Evolutionary conservation across 2,113 vertebrate species (phyloP).

Genomic region (Talpa occidentalis): DNA sequence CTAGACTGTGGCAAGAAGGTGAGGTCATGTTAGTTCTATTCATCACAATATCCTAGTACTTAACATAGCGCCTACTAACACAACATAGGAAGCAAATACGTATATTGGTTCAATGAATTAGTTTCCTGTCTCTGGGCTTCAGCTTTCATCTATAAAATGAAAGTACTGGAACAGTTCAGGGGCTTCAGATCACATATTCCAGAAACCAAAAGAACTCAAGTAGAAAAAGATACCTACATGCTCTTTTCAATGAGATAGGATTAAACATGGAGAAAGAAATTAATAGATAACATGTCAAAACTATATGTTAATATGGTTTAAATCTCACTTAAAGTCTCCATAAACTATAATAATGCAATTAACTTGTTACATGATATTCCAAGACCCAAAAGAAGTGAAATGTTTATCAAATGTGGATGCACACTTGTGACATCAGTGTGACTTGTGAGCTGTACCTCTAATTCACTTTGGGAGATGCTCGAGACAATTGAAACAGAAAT

Average conservation of each 20-base stretch:
- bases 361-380: not conserved
- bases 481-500: not conserved
- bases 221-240: not conserved
- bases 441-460: not conserved
- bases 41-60: not conserved
- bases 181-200: not conserved
- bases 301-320: not conserved
- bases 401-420: not conserved
- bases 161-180: not conserved
- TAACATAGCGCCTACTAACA: not conserved
- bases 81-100: not conserved
- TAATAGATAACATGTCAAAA: not conserved
- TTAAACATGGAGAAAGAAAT: not conserved
- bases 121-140: not conserved
- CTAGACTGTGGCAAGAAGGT: not conserved
- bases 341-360: not conserved
- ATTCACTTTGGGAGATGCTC: not conserved
- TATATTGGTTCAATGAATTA: not conserved
- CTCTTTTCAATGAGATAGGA: conserved; percentile 2
- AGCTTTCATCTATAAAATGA: not conserved
- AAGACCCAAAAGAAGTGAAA: not conserved
- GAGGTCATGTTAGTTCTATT: not conserved
- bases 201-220: not conserved
- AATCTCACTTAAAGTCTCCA: not conserved
- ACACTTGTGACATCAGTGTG: not conserved